phyloP scores from a whole-genome alignment of 1,140 invertebrate genomes.

The Bursaphelenchus mucronatus region DNA sequence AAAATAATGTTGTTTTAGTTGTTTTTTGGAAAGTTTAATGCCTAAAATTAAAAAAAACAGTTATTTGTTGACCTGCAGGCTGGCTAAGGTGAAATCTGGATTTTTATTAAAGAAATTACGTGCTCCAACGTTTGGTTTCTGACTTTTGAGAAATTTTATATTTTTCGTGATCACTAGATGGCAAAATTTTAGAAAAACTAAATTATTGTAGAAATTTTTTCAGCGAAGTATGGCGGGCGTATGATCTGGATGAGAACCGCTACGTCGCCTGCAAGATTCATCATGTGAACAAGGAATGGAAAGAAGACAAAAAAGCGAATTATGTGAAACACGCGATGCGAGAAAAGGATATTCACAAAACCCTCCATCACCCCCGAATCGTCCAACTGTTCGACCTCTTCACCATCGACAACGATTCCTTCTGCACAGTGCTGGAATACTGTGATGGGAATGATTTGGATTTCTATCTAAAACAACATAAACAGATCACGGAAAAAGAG shows the following conservation, averaged over 20 bases:
- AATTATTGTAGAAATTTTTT: background rate
- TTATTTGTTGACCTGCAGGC: too few species aligned
- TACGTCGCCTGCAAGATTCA: constrained; percentile 99
- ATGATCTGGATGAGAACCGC: constrained; percentile 91
- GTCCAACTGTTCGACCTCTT: constrained; percentile 98
- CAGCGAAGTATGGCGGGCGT: constrained; percentile 69
- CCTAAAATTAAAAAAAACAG: too few species aligned
- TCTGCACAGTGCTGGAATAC: constrained; percentile 99
- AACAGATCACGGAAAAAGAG: constrained; percentile 96
- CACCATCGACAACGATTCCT: constrained; percentile 99
- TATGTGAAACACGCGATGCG: constrained; percentile 99
- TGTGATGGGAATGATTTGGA: constrained; percentile 99
- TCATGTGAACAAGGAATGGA: constrained; percentile 97
- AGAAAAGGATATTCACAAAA: constrained; percentile 99
- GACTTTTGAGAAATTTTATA: too few species aligned
- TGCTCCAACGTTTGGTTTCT: too few species aligned
- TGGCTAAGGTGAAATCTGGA: too few species aligned
- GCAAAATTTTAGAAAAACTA: constrained; percentile 68
- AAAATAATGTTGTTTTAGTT: too few species aligned
- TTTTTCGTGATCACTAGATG: too few species aligned
- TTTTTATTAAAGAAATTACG: too few species aligned
- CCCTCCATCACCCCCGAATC: constrained; percentile 92
- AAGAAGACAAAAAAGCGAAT: constrained; percentile 94
- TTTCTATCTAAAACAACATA: constrained; percentile 98
- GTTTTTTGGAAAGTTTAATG: too few species aligned